Percentiles rank a stretch among this genome's conserved stretches.
Conservation (phyloP, 1,140 invertebrate genomes). For the Steinernema khuongi region DNA sequence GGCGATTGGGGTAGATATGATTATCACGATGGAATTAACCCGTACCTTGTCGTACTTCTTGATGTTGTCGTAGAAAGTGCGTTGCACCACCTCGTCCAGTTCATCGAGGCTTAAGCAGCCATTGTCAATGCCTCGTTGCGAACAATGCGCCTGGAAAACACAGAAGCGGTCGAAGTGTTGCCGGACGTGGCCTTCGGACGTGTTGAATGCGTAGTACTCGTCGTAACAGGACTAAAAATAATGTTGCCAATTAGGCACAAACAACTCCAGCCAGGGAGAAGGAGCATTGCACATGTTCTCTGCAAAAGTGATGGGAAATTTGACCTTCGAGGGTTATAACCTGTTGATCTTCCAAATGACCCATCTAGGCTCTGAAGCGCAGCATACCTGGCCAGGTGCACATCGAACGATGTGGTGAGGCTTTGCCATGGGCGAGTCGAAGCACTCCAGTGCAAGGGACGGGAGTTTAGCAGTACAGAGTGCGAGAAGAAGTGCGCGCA, state of each 20-base stretch:
- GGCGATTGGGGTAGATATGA: too few species aligned
- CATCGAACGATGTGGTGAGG: not conserved
- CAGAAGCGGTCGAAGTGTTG: constrained; percentile 38
- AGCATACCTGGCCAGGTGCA: not conserved
- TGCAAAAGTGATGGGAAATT: too few species aligned
- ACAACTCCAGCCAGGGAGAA: not conserved
- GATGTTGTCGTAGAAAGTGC: not conserved
- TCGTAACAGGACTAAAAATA: constrained; percentile 36
- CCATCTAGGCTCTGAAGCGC: not conserved
- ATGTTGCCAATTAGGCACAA: constrained; percentile 8
- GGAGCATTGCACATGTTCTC: not conserved
- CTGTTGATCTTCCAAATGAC: not conserved
- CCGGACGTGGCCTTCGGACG: constrained; percentile 17
- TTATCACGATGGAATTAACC: too few species aligned
- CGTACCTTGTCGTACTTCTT: constrained; percentile 8
- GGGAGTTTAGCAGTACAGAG: not conserved
- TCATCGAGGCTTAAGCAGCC: constrained; percentile 22
- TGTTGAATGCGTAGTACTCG: constrained; percentile 32
- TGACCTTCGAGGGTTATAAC: constrained; percentile 12
- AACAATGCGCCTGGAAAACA: constrained; percentile 30
- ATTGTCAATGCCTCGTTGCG: constrained; percentile 28
- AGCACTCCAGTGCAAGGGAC: not conserved
- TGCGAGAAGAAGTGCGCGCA: not conserved
- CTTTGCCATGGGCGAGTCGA: not conserved
- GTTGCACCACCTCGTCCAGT: constrained; percentile 30